These are phyloP conservation scores for Rhorus exstirpatorius DNA, from an alignment of 2,888 invertebrate genomes.

Conservation along the genomic window DNA sequence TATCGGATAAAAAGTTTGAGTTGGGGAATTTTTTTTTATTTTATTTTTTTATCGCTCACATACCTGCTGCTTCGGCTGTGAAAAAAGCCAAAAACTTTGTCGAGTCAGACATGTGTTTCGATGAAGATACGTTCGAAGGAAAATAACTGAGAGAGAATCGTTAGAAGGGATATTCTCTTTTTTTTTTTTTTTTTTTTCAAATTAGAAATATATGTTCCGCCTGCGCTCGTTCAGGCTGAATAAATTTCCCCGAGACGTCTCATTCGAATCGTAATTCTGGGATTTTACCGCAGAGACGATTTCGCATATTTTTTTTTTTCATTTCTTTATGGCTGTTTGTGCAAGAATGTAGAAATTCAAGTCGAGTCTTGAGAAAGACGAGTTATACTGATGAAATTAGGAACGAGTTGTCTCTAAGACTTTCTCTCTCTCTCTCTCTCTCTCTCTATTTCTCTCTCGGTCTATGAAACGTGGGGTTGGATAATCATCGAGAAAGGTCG, in stretches of 20 bases:
- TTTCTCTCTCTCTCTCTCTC: constrained; percentile 14
- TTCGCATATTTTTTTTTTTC: constrained; percentile 4
- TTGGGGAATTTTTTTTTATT: too few relatives aligned
- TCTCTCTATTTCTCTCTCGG: constrained; percentile 1
- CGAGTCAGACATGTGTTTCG: background rate
- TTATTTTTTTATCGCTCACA: constrained; percentile 3
- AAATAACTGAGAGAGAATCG: background rate
- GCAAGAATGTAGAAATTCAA: constrained; percentile 25
- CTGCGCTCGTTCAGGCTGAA: background rate
- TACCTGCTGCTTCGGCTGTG: constrained; percentile 23
- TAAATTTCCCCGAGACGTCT: background rate
- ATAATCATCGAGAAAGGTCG: constrained; percentile 65
- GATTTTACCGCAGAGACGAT: background rate
- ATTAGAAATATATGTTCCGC: background rate
- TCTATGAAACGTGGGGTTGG: constrained; percentile 27
- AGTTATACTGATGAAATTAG: constrained; percentile 53
- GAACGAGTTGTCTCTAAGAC: constrained; percentile 29
- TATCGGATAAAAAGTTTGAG: constrained; percentile 19
- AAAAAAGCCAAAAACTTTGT: background rate
- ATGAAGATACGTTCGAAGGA: background rate
- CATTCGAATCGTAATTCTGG: constrained; percentile 7
- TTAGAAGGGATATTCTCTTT: background rate
- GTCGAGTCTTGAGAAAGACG: constrained; percentile 8
- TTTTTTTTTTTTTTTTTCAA: background rate
- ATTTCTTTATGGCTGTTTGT: background rate